Evolutionary conservation across 2,888 invertebrate genomes (phyloP), one percentile per base, ranked within the genome.

Genomic region (Gandaritis pyraliata): DNA sequence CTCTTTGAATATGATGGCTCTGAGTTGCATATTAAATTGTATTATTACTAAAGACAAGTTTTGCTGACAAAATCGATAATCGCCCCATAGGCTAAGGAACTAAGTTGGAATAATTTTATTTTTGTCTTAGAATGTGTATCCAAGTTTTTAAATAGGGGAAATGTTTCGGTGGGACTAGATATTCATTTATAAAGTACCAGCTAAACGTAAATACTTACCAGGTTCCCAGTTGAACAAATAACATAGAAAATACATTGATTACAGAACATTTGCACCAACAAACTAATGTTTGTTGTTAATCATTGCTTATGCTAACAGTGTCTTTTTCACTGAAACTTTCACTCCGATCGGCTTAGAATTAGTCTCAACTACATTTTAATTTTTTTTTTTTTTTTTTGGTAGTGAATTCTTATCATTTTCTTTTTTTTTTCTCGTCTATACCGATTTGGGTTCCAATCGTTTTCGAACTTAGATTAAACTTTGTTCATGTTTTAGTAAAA

Each of bases 261-360:
- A n/a, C 39, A 63, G 43, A 57, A 49, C 11, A 18, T 52, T 61
- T 58, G 58, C 62, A 61, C 58, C 64, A 64, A 64, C 59, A 47
- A 56, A n/a, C n/a, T n/a, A 54, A 47, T 60, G 54, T 50, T 48
- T 58, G 63, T 61, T 58, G n/a, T n/a, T n/a, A n/a, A 50, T 61
- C 55, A 63, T 61, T 15, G 49, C 65, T 62, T 59, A 65, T 50
- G 23, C 65, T 65, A 65, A n/a, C 48, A 61, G 52, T 64, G 64
- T 64, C 64, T 11, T 30, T 53, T 45, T 52, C 58, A 64, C 63
- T 48, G 13, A 56, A 43, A n/a, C n/a, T n/a, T n/a, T 46, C 12
- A 30, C 39, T 41, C 47, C 47, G 6, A 23, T 29, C 23, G 16
- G 8, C 38, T 41, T 52, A 46, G n/a, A 29, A 46, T 47, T 49